These are phyloP conservation scores for Semaprochilodus insignis DNA, from an alignment of 2,797 vertebrate species.

Conservation along the genomic window DNA sequence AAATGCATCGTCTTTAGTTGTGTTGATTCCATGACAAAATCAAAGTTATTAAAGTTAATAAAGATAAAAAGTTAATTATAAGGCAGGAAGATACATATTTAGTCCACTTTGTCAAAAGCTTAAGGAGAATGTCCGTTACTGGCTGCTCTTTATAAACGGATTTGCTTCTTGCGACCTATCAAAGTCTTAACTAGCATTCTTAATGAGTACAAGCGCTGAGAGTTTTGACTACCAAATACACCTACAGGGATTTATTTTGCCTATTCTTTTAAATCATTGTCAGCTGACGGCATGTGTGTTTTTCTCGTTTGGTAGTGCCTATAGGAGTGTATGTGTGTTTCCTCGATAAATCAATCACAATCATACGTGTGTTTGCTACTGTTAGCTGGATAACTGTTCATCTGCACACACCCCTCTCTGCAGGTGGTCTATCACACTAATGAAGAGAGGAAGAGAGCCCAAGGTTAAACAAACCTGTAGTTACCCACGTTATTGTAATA, in stretches of 20 bases:
- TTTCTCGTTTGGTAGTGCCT: slow-evolving; percentile 23
- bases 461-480: slow-evolving; percentile 39
- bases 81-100: too few relatives aligned
- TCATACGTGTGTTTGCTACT: slow-evolving; percentile 41
- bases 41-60: neutral
- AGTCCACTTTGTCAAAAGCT: neutral
- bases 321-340: slow-evolving; percentile 19
- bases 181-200: neutral
- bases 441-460: slow-evolving; percentile 19
- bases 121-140: neutral
- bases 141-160: neutral
- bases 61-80: neutral
- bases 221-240: neutral
- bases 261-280: slow-evolving; percentile 42
- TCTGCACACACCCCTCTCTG: slow-evolving; percentile 37
- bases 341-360: slow-evolving; percentile 39
- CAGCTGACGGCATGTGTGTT: slow-evolving; percentile 20
- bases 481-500: slow-evolving; percentile 40
- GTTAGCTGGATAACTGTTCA: slow-evolving; percentile 13
- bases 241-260: slow-evolving; percentile 34
- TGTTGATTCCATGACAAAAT: neutral
- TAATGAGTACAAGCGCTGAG: neutral
- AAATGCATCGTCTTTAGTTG: neutral
- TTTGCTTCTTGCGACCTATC: neutral
- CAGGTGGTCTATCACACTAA: slow-evolving; percentile 49